Evolutionary conservation across 2,888 invertebrate species (phyloP), one percentile per base, ranked within the genome.

Genomic region (Camptogramma bilineatum): DNA sequence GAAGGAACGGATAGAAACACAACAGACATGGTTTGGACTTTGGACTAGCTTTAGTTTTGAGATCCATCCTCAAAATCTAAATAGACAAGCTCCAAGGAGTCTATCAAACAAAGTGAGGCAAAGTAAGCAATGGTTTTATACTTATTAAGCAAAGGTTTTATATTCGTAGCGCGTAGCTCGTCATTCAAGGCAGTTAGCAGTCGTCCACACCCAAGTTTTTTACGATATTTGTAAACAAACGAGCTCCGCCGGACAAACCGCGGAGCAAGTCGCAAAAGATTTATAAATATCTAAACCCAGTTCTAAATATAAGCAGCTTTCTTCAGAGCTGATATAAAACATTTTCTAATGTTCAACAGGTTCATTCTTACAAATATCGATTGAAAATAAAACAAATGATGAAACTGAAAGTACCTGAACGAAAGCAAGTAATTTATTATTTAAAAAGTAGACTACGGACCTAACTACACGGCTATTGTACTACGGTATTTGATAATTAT

Each of bases 191-290:
- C 10, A 34, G 1, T 2, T 34, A 34, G 34, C 2, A 2, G 1
- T 42, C 42, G 4, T 4, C 42, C 42, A 16, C 42, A 42, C 42
- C 42, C 42, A 42, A 16, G n/a, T n/a, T 42, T 42, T 42, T 42
- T n/a, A 42, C 16, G n/a, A 42, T 42, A 42, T 42, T 42, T 42
- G 44, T 44, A 44, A 44, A 44, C 44, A 44, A 17, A 44, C 7
- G 44, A 13, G 34, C 34, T 39, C 34, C 34, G 31, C 9, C 8
- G 17, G 16, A 42, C 42, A 13, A 16, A 8, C 8, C 31, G 13
- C 34, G 34, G 44, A 44, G 44, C 44, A 44, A 44, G 7, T 17
- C 42, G 5, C 42, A 16, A 44, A 44, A 44, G 16, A 44, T 44
- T 44, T 44, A 44, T 7, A 44, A 44, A 44, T 44, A 44, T 17